Conservation (phyloP, 2,797 vertebrate species). For the Lepus oiostolus region DNA sequence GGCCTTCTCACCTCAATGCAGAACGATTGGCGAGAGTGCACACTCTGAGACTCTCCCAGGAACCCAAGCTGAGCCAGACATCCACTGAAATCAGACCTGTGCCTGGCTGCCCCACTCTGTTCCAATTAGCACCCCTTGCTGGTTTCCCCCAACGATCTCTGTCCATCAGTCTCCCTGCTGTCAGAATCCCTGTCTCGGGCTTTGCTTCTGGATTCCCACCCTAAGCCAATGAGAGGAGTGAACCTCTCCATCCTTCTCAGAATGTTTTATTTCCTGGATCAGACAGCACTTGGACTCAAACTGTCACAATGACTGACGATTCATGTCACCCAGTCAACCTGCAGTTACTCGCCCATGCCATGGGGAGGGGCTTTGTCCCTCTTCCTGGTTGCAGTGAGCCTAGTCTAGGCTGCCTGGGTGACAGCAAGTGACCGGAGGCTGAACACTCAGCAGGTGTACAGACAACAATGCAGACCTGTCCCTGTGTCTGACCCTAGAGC, state of each 20-base stretch:
- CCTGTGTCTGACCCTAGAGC: not conserved
- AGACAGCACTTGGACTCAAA: not conserved
- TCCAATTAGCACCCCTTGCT: fast-evolving
- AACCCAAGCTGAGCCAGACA: not conserved
- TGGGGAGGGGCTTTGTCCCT: fast-evolving
- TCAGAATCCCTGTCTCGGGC: not conserved
- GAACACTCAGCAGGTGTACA: not conserved
- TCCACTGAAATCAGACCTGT: not conserved
- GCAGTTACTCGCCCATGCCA: too few species aligned
- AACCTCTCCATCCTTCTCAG: not conserved
- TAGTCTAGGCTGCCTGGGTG: not conserved
- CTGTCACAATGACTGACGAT: not conserved
- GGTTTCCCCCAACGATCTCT: fast-evolving
- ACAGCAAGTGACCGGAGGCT: not conserved
- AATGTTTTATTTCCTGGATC: not conserved
- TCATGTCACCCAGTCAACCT: fast-evolving
- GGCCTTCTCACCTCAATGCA: not conserved
- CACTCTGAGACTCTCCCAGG: not conserved
- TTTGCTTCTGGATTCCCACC: not conserved
- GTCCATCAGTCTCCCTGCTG: too few species aligned
- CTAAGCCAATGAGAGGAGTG: not conserved
- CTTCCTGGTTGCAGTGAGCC: not conserved
- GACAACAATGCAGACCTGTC: fast-evolving
- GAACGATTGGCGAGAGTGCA: not conserved
- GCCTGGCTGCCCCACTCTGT: not conserved